phyloP scores from a whole-genome alignment of 2,797 vertebrate species.

The Nyctibius grandis region DNA sequence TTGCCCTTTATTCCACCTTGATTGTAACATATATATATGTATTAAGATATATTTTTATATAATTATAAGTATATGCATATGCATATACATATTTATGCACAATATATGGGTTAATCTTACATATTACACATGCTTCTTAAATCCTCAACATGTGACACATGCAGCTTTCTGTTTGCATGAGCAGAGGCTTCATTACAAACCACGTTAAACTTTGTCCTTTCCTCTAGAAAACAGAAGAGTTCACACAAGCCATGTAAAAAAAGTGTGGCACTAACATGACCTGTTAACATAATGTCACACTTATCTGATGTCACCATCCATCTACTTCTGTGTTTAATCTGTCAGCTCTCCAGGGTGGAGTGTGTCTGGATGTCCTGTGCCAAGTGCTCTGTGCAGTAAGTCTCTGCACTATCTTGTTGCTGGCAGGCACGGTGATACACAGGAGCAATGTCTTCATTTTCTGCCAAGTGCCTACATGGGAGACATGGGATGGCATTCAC shows the following conservation, averaged over 20 bases:
- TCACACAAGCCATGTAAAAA: neutral
- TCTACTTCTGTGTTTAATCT: neutral
- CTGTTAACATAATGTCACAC: neutral
- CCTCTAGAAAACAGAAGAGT: neutral
- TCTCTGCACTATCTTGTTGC: neutral
- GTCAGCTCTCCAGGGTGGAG: neutral
- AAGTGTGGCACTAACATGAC: accelerated
- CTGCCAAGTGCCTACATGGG: neutral
- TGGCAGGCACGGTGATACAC: neutral
- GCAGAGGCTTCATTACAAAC: neutral
- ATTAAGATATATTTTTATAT: neutral
- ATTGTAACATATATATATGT: neutral
- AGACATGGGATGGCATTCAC: neutral
- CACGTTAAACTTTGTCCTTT: neutral
- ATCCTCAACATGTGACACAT: neutral
- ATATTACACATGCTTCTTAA: neutral
- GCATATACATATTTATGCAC: neutral
- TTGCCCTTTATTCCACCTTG: neutral
- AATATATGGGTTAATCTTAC: neutral
- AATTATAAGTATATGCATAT: neutral
- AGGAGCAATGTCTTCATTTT: neutral
- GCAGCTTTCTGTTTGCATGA: neutral
- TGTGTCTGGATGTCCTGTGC: neutral
- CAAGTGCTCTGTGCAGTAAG: neutral
- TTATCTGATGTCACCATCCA: neutral